These are phyloP conservation scores for Anthoscopus minutus DNA, from an alignment of 2,113 vertebrate genomes.

Conservation along the genomic window DNA sequence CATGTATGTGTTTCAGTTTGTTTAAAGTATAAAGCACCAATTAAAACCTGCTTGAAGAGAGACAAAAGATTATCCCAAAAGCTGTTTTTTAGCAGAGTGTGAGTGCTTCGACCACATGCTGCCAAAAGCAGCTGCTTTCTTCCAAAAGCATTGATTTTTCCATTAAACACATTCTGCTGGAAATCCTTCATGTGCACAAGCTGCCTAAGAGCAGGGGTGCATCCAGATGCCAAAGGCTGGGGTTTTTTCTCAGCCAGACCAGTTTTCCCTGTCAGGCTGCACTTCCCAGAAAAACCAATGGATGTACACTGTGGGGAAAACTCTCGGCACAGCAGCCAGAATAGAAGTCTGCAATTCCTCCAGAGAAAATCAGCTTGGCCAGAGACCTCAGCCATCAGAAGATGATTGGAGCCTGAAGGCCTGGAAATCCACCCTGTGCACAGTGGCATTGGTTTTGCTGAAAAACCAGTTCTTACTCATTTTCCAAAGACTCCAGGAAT, in stretches of 20 bases:
- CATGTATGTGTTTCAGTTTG: background rate
- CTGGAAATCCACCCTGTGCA: background rate
- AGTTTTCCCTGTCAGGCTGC: background rate
- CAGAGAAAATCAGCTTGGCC: background rate
- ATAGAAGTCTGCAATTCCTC: background rate
- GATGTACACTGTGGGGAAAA: background rate
- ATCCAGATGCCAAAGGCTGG: background rate
- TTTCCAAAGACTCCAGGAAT: background rate
- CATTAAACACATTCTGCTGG: background rate
- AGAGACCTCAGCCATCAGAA: background rate
- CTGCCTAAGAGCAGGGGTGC: background rate
- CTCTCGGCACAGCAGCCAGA: background rate
- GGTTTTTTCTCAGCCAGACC: background rate
- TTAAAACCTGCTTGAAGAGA: background rate
- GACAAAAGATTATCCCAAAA: background rate
- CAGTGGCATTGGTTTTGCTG: background rate
- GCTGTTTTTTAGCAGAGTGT: background rate
- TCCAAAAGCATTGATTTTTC: background rate
- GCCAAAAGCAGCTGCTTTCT: background rate
- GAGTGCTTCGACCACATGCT: background rate
- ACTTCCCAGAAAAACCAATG: background rate
- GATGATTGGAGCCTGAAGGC: background rate
- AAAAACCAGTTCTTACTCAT: background rate
- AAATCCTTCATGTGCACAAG: background rate
- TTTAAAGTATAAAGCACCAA: background rate